Evolutionary conservation across 2,797 vertebrate species (phyloP).

Genomic region (Sebastes minor): DNA sequence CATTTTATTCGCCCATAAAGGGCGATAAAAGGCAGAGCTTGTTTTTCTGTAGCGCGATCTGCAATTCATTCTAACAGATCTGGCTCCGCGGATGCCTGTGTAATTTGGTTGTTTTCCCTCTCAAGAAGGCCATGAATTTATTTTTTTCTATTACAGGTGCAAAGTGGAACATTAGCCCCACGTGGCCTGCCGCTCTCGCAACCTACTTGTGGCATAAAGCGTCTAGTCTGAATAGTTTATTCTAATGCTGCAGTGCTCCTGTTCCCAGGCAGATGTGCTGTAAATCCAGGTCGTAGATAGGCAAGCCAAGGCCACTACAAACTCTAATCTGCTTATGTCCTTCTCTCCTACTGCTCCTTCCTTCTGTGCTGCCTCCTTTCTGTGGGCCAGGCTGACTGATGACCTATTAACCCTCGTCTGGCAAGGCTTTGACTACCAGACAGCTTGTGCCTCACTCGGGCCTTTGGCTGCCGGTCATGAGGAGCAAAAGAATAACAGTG

Average conservation of each 20-base stretch:
- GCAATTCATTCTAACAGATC: constrained; percentile 53
- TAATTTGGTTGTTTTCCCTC: constrained; percentile 48
- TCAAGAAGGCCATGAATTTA: constrained; percentile 21
- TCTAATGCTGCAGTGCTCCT: constrained; percentile 19
- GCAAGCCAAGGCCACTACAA: constrained; percentile 9
- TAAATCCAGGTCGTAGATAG: constrained; percentile 28
- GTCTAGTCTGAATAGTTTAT: constrained; percentile 28
- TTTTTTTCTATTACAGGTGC: constrained; percentile 18
- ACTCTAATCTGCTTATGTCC: constrained; percentile 21
- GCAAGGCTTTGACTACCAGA: constrained; percentile 16
- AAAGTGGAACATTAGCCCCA: constrained; percentile 56
- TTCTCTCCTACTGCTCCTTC: background rate
- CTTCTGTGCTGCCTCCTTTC: background rate
- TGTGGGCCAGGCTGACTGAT: constrained; percentile 12
- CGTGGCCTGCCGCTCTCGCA: constrained; percentile 16
- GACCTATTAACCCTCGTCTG: constrained; percentile 25
- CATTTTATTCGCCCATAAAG: constrained; percentile 69
- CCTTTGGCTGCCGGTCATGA: constrained; percentile 15
- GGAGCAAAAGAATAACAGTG: constrained; percentile 28
- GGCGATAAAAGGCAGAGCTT: constrained; percentile 48
- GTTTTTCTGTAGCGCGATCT: constrained; percentile 51
- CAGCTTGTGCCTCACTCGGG: constrained; percentile 1
- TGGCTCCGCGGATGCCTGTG: constrained; percentile 48
- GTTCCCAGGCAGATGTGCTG: constrained; percentile 47
- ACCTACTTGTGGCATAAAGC: constrained; percentile 33